A percentile compares a stretch with the other conserved stretches of the same genome.
Evolutionary conservation across 2,113 vertebrate species (phyloP).

Genomic region (Heterochromis multidens): DNA sequence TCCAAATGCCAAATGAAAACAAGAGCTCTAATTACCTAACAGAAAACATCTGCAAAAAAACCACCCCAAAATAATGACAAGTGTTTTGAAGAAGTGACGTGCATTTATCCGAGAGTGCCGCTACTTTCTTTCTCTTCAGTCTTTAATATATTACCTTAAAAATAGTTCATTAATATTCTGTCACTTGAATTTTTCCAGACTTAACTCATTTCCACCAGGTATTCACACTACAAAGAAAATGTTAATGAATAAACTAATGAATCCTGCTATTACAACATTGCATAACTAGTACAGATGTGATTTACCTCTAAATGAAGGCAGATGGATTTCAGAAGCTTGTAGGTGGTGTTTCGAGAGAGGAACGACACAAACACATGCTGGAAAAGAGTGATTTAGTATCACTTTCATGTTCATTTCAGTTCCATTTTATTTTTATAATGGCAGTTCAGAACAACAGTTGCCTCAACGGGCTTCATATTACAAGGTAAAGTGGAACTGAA

Average conservation of each 20-base stretch:
- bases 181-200: too few species aligned
- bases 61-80: too few species aligned
- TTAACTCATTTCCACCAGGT: too few species aligned
- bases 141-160: too few species aligned
- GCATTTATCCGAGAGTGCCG: too few species aligned
- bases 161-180: too few species aligned
- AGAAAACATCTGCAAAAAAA: too few species aligned
- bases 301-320: conserved; percentile 86
- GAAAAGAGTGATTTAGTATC: conserved; percentile 30
- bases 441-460: neutral
- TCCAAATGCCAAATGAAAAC: too few species aligned
- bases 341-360: conserved; percentile 89
- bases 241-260: neutral
- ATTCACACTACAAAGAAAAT: too few species aligned
- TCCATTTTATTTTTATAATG: neutral
- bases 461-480: neutral
- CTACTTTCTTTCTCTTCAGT: too few species aligned
- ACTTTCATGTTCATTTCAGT: neutral
- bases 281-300: neutral
- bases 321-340: conserved; percentile 85
- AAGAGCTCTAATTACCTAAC: too few species aligned
- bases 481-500: neutral
- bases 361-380: conserved; percentile 92
- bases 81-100: too few species aligned
- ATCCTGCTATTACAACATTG: neutral